Conservation (phyloP, 2,113 vertebrate species). For the Saguinus midas region DNA sequence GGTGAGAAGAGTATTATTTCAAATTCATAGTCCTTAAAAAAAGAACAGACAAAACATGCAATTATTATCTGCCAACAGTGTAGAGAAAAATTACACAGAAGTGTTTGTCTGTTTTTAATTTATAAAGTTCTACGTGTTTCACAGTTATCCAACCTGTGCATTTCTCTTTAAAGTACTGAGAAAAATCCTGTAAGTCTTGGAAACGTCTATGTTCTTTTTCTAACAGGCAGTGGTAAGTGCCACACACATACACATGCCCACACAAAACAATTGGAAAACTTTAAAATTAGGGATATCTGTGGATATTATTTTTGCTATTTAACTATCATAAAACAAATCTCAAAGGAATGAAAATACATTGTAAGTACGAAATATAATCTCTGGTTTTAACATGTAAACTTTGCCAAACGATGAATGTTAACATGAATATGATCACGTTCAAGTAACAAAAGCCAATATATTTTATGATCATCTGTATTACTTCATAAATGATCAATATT, state of each 20-base stretch:
- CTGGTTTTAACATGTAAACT: background rate
- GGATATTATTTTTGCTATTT: background rate
- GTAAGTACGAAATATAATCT: background rate
- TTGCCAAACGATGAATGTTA: background rate
- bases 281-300: background rate
- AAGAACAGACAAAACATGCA: constrained; percentile 66
- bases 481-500: background rate
- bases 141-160: constrained; percentile 16
- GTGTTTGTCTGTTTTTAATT: constrained; percentile 55
- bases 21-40: constrained; percentile 60
- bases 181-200: constrained; percentile 33
- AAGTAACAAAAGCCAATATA: background rate
- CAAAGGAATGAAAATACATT: background rate
- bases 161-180: constrained; percentile 49
- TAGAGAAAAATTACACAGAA: constrained; percentile 19
- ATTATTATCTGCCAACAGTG: constrained; percentile 64
- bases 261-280: background rate
- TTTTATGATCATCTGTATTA: background rate
- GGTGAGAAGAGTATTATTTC: constrained; percentile 58
- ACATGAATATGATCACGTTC: background rate
- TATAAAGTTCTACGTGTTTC: constrained; percentile 21
- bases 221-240: background rate
- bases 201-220: background rate
- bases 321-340: background rate
- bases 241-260: background rate